Percentiles rank a stretch among this genome's conserved stretches.
Evolutionary conservation across 2,113 vertebrate species (phyloP).

Genomic region (Pituophis catenifer): DNA sequence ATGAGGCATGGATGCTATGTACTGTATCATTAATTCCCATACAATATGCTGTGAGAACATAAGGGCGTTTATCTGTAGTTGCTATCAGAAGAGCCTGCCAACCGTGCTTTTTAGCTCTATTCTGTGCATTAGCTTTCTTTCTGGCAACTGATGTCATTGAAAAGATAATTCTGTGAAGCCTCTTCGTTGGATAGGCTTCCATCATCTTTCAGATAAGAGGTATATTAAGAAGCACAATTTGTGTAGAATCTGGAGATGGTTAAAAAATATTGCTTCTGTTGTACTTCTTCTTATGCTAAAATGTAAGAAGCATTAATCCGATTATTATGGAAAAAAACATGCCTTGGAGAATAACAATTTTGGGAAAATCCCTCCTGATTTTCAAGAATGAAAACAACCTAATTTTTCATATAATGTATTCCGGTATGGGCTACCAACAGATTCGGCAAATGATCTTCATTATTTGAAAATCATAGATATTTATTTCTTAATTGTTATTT

Average conservation of each 20-base stretch:
- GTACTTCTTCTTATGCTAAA: background rate
- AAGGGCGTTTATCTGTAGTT: background rate
- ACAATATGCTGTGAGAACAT: background rate
- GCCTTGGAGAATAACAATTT: background rate
- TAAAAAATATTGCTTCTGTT: background rate
- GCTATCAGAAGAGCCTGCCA: background rate
- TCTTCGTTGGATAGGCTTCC: background rate
- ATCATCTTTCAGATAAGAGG: background rate
- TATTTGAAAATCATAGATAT: background rate
- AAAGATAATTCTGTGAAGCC: background rate
- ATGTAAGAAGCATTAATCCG: background rate
- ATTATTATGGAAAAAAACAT: background rate
- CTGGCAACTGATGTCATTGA: background rate
- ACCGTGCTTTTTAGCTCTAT: background rate
- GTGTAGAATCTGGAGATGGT: background rate
- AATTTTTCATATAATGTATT: background rate
- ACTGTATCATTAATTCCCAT: background rate
- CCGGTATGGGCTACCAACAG: background rate
- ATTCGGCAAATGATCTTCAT: background rate
- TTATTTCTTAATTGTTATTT: background rate
- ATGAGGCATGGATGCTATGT: background rate
- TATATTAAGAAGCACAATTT: background rate
- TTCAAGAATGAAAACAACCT: background rate
- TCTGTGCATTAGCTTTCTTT: background rate
- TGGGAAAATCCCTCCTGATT: background rate